Evolutionary conservation across 2,888 invertebrate genomes (phyloP), one percentile per base, ranked within the genome.

Genomic region (Agrochola lota): DNA sequence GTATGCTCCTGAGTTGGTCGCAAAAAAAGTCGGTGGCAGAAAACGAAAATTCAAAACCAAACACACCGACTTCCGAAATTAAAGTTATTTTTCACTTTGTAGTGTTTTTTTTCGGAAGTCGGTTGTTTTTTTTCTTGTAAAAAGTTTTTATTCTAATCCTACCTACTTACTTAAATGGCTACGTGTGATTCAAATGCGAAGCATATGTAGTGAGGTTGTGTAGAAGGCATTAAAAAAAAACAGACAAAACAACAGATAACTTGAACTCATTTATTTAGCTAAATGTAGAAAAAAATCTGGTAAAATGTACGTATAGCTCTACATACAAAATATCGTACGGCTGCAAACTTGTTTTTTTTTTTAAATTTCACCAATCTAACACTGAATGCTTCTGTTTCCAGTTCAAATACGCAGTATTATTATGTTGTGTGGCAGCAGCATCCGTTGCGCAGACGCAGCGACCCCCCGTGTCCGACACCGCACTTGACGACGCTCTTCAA

Each of bases 401-500:
- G 96, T 78, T 94, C 69, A 85, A 84, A 60, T 88, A 91, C 70
- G 81, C 92, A 7, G 11, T 94, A 11, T 67, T 92, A 23, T 60
- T 94, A 52, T 93, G 93, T 86, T 91, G 91, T 72, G 66, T 93
- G 74, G 91, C 85, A n/a, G 93, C 88, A 3, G 91, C 89, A 9
- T 92, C 90, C 84, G 87, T 88, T 52, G 94, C 94, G 60, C 92
- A 91, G 83, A 88, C 90, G 52, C 86, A 94, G 87, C 93, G 96
- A 83, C 96, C 97, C 6, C 93, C 95, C 35, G 97, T 98, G 64
- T 96, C 98, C 0, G 98, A 98, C 92, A 97, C 97, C 35, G 97
- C 97, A 55, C 94, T 98, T 15, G 97, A 98, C 62, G 97, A 97
- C 66, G 98, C 98, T 0, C 96, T 98, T 77, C 97, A 96, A 85